phyloP scores from a whole-genome alignment of 1,140 invertebrate genomes.

The Lethrus apterus region DNA sequence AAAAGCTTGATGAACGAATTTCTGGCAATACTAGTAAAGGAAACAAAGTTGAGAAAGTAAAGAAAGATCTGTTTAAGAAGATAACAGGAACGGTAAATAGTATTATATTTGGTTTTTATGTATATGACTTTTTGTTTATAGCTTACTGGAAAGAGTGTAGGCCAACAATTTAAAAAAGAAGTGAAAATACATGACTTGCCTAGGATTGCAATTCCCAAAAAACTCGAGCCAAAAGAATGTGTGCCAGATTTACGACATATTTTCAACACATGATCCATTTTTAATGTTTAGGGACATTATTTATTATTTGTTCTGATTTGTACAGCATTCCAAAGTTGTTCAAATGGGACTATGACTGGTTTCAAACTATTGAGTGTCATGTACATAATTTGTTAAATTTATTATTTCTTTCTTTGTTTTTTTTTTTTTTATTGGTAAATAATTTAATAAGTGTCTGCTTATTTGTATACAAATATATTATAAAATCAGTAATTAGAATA shows the following conservation, averaged over 20 bases:
- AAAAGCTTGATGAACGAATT: slow-evolving; percentile 79
- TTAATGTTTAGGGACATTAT: slow-evolving; percentile 9
- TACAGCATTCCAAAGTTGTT: slow-evolving; percentile 30
- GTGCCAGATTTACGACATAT: slow-evolving; percentile 31
- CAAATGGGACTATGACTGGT: slow-evolving; percentile 14
- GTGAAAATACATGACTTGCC: slow-evolving; percentile 77
- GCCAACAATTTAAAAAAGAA: slow-evolving; percentile 79
- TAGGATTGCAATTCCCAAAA: slow-evolving; percentile 51
- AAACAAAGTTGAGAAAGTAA: slow-evolving; percentile 77
- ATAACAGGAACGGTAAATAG: slow-evolving; percentile 65
- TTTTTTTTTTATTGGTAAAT: slow-evolving; percentile 11
- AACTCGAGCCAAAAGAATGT: slow-evolving; percentile 43
- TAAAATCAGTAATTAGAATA: no score
- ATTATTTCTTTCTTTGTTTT: slow-evolving; percentile 3
- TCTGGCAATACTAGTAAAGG: slow-evolving; percentile 58
- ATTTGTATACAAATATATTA: not conserved
- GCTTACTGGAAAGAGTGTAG: slow-evolving; percentile 71
- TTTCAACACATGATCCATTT: slow-evolving; percentile 22
- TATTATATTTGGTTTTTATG: not conserved
- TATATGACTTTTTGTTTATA: slow-evolving; percentile 34
- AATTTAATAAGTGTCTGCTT: slow-evolving; percentile 12
- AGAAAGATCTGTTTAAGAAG: slow-evolving; percentile 85
- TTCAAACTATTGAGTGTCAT: slow-evolving; percentile 1
- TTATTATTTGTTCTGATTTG: slow-evolving; percentile 15
- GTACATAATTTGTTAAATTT: slow-evolving; percentile 10